Evolutionary conservation across 2,797 vertebrate species (phyloP).

Genomic region (Poecilia velifera): DNA sequence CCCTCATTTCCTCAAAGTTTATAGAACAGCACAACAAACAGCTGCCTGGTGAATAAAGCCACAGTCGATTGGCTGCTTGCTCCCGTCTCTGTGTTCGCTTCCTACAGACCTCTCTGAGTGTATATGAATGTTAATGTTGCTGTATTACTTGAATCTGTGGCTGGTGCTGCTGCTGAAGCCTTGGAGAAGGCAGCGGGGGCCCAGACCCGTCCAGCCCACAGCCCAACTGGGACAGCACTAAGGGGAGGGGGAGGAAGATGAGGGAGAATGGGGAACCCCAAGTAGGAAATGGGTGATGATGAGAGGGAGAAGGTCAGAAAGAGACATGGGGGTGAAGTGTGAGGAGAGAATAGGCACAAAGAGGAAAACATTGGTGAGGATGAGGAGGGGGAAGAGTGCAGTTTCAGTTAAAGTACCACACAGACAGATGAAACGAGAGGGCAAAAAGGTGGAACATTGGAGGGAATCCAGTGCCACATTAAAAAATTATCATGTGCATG

Average conservation of each 20-base stretch:
- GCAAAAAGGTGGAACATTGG: conserved; percentile 26
- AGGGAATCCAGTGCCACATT: conserved; percentile 49
- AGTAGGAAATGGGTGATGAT: conserved; percentile 62
- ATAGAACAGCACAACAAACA: not conserved
- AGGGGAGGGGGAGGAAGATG: conserved; percentile 75
- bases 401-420: conserved; percentile 30
- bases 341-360: conserved; percentile 51
- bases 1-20: not conserved
- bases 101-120: conserved; percentile 54
- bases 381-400: not conserved
- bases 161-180: conserved; percentile 95
- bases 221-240: conserved; percentile 98
- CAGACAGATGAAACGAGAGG: conserved; percentile 54
- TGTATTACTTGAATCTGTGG: conserved; percentile 99
- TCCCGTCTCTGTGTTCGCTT: conserved; percentile 20
- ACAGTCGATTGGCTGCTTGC: conserved; percentile 37
- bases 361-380: conserved; percentile 35
- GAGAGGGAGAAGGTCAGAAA: conserved; percentile 58
- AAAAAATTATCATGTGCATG: conserved; percentile 51
- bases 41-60: conserved; percentile 21
- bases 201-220: conserved; percentile 95
- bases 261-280: conserved; percentile 57
- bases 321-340: conserved; percentile 35
- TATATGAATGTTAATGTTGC: conserved; percentile 86
- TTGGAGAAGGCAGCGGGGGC: conserved; percentile 93